Base-by-base conservation (phyloP, 1,140 invertebrate species). In the Trypoxylus dichotomus region DNA sequence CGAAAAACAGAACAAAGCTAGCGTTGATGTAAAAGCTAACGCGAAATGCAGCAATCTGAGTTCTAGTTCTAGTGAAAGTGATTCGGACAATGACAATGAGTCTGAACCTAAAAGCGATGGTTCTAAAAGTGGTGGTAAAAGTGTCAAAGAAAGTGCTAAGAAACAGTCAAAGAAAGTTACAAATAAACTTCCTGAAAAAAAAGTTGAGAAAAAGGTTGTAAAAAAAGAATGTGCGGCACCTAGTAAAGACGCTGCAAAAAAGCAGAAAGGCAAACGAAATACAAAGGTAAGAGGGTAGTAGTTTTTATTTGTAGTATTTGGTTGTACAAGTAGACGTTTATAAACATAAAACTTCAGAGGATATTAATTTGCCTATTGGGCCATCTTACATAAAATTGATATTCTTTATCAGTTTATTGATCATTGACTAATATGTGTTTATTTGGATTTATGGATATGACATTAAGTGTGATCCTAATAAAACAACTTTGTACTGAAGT, bases 31-130 rank as follows among this genome's bases (percentile, higher is more conserved):
- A 25, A 75, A 21, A 29, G 19, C 24, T 2, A 29, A 27, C 15
- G 74, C 25, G 24, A 75, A 75, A 54, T 47, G 74, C 24, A 27
- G 74, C 43, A 47, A 43, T 6, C 47, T 80, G 32, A 79, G 79
- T 74, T 81, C 79, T n/a, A 80, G 78, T 74, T 76, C 83, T 11
- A 77, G 79, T 11, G 79, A 78, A 21, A 81, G 81, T 25, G 84
- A 85, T 79, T 83, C 83, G 5, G 83, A 83, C 60, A 83, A 81
- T 77, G 84, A 85, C 32, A 81, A 81, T 43, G 82, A 84, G n/a
- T 74, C 73, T 37, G 78, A 63, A 24, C 73, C 54, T 76, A 82
- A 80, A 77, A 80, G 76, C 79, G 78, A 82, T n/a, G 74, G 13
- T 54, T 75, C 74, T 47, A 74, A 74, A 37, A 43, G 29, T 74